Conservation (phyloP, 2,888 invertebrate species). For the Atrina japonica region DNA sequence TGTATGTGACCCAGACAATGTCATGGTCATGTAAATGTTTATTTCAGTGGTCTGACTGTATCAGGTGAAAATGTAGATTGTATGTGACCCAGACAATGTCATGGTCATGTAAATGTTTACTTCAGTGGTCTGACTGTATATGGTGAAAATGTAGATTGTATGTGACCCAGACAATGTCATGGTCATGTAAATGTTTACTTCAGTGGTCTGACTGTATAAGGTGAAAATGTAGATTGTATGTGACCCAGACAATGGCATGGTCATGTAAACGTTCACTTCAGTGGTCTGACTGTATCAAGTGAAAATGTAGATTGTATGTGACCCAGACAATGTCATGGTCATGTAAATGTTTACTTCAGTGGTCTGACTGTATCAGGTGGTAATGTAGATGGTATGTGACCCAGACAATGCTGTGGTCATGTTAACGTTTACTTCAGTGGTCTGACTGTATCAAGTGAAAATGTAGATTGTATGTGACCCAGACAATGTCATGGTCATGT, state of each 20-base stretch:
- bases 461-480: constrained; percentile 38
- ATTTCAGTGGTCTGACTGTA: constrained; percentile 55
- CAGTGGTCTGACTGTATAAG: constrained; percentile 55
- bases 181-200: too few relatives aligned
- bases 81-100: constrained; percentile 2
- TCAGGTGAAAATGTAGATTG: constrained; percentile 52
- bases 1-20: constrained; percentile 16
- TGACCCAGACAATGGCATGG: background rate
- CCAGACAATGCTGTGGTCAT: background rate
- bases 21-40: too few relatives aligned
- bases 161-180: background rate
- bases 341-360: too few relatives aligned
- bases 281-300: constrained; percentile 54
- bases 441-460: constrained; percentile 56
- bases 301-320: constrained; percentile 48
- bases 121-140: constrained; percentile 54
- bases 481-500: background rate
- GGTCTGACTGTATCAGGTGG: constrained; percentile 57
- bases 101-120: too few relatives aligned
- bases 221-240: constrained; percentile 49
- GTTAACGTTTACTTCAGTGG: too few relatives aligned
- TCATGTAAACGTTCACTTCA: too few relatives aligned
- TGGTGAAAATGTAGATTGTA: constrained; percentile 51
- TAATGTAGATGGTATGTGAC: constrained; percentile 42
- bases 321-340: background rate